A percentile compares a stretch with the other conserved stretches of the same genome.
These are phyloP conservation scores for Diarsia rubi DNA, from an alignment of 2,888 invertebrate genomes.

Conservation along the genomic window DNA sequence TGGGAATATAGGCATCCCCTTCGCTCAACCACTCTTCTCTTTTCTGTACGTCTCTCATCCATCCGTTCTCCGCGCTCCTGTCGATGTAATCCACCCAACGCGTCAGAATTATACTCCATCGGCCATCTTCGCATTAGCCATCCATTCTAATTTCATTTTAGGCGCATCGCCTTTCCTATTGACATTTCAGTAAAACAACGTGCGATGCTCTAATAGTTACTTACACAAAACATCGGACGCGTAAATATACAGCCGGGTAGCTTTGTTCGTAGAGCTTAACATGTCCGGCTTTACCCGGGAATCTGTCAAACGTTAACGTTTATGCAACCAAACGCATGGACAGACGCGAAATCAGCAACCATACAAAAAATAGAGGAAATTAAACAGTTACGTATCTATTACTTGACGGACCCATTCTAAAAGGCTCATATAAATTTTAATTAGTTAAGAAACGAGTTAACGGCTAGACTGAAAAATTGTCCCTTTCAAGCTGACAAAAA, in stretches of 20 bases:
- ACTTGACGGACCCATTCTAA: not conserved
- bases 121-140: no score
- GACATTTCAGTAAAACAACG: not conserved
- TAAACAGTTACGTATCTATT: not conserved
- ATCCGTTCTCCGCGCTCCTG: no score
- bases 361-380: not conserved
- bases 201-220: not conserved
- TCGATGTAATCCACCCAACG: no score
- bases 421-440: not conserved
- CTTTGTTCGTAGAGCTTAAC: not conserved
- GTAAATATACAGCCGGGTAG: not conserved
- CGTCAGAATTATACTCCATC: no score
- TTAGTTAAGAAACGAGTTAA: not conserved
- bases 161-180: not conserved
- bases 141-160: no score
- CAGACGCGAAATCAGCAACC: not conserved
- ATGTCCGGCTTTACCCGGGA: not conserved
- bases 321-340: not conserved
- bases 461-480: not conserved
- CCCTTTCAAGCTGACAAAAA: not conserved
- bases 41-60: no score
- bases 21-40: no score
- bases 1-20: no score
- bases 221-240: not conserved
- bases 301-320: slow-evolving; percentile 19